Conservation (phyloP, 1,140 invertebrate species). For the Leptinotarsa lineolata region DNA sequence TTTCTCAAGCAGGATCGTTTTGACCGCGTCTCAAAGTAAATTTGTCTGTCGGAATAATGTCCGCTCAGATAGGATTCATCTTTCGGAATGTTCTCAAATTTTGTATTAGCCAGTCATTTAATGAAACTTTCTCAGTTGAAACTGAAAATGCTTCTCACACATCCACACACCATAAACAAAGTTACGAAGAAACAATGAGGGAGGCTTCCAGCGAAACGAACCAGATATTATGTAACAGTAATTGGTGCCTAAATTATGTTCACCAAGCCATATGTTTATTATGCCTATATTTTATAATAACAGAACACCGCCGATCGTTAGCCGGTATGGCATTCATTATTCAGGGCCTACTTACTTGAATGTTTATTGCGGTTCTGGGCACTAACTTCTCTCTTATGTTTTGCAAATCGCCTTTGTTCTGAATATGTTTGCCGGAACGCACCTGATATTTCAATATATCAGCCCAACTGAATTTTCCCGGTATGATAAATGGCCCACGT, state of each 20-base stretch:
- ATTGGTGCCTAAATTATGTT: neutral
- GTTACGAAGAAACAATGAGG: too few species aligned
- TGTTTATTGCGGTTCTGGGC: neutral
- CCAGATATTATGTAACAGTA: neutral
- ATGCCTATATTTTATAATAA: neutral
- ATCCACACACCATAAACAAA: too few species aligned
- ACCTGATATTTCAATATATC: conserved; percentile 1
- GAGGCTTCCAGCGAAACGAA: too few species aligned
- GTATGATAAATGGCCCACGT: too few species aligned
- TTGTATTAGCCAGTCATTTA: too few species aligned
- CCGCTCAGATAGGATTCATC: too few species aligned
- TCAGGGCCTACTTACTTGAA: neutral
- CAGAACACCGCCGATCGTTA: neutral
- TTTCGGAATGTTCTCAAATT: too few species aligned
- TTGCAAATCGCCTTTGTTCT: conserved; percentile 5
- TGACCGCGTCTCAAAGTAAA: too few species aligned
- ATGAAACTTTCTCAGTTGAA: too few species aligned
- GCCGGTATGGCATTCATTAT: conserved; percentile 4
- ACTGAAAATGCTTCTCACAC: too few species aligned
- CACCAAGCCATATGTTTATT: neutral
- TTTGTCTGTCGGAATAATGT: too few species aligned
- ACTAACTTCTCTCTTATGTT: conserved; percentile 3
- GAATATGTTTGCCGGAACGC: neutral
- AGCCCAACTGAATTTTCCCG: neutral
- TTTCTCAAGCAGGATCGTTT: too few species aligned